Evolutionary conservation across 2,113 vertebrate genomes (phyloP).

Genomic region (Lasiurus borealis): DNA sequence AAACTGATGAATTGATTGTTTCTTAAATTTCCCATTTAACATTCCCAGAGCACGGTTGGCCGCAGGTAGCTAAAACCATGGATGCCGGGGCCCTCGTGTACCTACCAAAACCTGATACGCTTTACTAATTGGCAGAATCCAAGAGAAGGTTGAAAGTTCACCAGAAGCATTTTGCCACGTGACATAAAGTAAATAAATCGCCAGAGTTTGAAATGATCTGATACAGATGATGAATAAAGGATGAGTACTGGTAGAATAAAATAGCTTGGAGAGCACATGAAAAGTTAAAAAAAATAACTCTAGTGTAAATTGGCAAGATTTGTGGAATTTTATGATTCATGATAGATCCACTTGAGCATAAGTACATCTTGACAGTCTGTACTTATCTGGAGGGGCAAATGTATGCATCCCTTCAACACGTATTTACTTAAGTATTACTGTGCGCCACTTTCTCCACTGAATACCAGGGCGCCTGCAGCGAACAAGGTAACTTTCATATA

Average conservation of each 20-base stretch:
- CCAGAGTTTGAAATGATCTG: conserved; percentile 15
- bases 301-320: conserved; percentile 26
- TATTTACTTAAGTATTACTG: not conserved
- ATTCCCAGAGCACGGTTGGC: not conserved
- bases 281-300: not conserved
- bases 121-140: not conserved
- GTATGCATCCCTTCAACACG: not conserved
- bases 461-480: not conserved
- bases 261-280: conserved; percentile 30
- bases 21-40: not conserved
- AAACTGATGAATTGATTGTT: not conserved
- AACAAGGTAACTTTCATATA: not conserved
- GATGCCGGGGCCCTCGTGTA: not conserved
- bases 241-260: conserved; percentile 18
- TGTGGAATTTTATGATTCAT: conserved; percentile 29
- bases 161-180: not conserved
- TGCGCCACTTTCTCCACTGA: not conserved
- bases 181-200: not conserved
- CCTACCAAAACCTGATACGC: not conserved
- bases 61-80: not conserved
- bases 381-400: not conserved
- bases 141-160: conserved; percentile 13
- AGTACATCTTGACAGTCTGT: conserved; percentile 34
- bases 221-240: conserved; percentile 19
- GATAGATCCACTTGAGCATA: not conserved